phyloP scores from a whole-genome alignment of 2,888 invertebrate genomes.

The Lathronympha strigana region DNA sequence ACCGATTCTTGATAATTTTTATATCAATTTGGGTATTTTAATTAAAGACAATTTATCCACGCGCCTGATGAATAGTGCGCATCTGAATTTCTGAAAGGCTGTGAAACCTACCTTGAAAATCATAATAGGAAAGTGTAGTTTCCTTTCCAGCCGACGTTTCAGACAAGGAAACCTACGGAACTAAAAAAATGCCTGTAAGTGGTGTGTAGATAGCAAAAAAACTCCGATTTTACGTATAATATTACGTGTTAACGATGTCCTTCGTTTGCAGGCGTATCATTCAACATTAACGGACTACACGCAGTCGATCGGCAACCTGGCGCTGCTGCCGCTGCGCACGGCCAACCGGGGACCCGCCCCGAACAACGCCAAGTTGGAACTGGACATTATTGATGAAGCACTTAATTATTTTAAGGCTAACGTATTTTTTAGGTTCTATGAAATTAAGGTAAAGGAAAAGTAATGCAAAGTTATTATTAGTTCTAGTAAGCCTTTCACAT shows the following conservation, averaged over 20 bases:
- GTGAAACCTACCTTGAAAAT: neutral
- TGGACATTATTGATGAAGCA: slow-evolving; percentile 98
- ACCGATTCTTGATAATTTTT: neutral
- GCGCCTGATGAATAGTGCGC: neutral
- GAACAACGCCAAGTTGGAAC: slow-evolving; percentile 85
- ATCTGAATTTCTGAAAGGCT: neutral
- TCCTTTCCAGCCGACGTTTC: neutral
- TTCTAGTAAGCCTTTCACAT: neutral
- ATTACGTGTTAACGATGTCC: neutral
- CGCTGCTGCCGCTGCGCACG: slow-evolving; percentile 95
- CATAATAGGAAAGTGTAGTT: neutral
- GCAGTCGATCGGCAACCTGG: slow-evolving; percentile 94
- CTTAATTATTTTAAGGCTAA: slow-evolving; percentile 99
- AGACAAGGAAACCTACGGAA: slow-evolving; percentile 6
- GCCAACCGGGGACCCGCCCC: slow-evolving; percentile 97
- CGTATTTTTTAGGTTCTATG: slow-evolving; percentile 99
- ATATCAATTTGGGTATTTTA: neutral
- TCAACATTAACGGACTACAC: slow-evolving; percentile 92
- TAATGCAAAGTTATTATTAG: neutral
- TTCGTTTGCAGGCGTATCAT: slow-evolving; percentile 93
- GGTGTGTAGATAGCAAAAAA: slow-evolving; percentile 16
- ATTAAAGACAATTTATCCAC: neutral
- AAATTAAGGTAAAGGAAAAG: slow-evolving; percentile 97
- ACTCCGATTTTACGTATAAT: neutral
- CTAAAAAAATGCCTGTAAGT: slow-evolving; percentile 57